Evolutionary conservation across 2,797 vertebrate species (phyloP).

Genomic region (Liasis olivaceus): DNA sequence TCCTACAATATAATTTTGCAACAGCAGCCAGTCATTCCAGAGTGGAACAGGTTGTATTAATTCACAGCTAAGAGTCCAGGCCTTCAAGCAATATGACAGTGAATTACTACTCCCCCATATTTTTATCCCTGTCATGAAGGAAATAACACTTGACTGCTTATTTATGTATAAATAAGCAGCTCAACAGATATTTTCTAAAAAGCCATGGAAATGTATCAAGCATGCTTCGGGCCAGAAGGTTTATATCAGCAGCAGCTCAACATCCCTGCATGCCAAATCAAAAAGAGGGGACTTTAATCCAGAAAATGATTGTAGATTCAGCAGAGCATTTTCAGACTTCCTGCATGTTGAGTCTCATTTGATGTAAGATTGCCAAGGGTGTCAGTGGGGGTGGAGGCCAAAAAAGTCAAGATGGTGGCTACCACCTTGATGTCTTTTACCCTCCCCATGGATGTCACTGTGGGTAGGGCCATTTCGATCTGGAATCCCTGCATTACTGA

Average conservation of each 20-base stretch:
- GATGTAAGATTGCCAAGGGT: background rate
- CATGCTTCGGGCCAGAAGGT: background rate
- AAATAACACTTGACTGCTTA: background rate
- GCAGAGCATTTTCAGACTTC: background rate
- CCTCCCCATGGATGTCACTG: background rate
- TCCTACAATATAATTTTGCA: conserved; percentile 5
- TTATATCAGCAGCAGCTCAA: conserved; percentile 22
- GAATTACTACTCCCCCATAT: conserved; percentile 27
- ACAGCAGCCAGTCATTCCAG: conserved; percentile 17
- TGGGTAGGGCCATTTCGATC: background rate
- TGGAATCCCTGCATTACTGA: background rate
- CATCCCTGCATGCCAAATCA: background rate
- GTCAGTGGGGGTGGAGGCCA: too few species aligned
- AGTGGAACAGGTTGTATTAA: conserved; percentile 16
- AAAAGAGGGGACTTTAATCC: background rate
- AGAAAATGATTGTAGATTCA: background rate
- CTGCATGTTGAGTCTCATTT: background rate
- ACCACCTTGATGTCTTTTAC: background rate
- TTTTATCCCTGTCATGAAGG: conserved; percentile 5
- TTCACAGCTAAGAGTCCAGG: conserved; percentile 16
- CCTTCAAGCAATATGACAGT: conserved; percentile 20
- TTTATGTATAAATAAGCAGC: conserved; percentile 25
- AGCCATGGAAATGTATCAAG: background rate
- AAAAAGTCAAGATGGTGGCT: too few species aligned
- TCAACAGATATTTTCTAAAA: conserved; percentile 9